Base-by-base conservation (phyloP, 2,797 vertebrate genomes). In the Cephalopachus bancanus region DNA sequence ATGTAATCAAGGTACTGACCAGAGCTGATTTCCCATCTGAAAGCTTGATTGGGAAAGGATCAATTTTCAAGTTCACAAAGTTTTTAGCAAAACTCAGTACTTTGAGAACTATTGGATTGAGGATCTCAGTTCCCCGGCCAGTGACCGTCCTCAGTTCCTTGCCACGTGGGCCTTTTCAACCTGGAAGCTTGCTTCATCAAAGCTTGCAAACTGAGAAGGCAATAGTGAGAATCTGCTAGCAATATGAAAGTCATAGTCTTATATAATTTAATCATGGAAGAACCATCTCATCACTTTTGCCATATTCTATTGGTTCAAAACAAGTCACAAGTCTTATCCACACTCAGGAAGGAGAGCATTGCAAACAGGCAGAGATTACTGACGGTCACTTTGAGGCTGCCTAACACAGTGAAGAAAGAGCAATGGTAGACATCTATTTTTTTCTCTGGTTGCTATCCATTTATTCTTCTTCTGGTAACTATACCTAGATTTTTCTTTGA, bases 21-120 rank as follows among this genome's bases (percentile, higher is more conserved):
- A 60, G 51, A 71, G 55, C 28, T 86, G 59, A 83, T 69, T 67
- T 93, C 60, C 92, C 59, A 75, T 93, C 71, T 94, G 76, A 96
- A 97, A 95, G 30, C 37, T 26, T 15, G 14, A 28, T 14, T n/a
- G 33, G 80, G 71, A 59, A 92, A 92, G 7, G 44, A 59, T 64
- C 16, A 3, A 33, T 17, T 89, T 87, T 20, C 12, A 49, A 64
- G 7, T 10, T 64, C 51, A 64, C 3, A 2, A 53, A 20, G 14
- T 75, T 86, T 10, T 83, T 37, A 86, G 67, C 20, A 84, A 83
- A 89, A 90, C 72, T 57, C 28, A 84, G 64, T 26, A 65, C 19
- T 83, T 86, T 76, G 33, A 94, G 17, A 71, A 44, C 16, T 30
- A 7, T 4, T 79, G 60, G 17, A n/a, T 7, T 65, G n/a, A 80